Evolutionary conservation across 2,888 invertebrate genomes (phyloP).

Genomic region (Willowsia nigromaculata): DNA sequence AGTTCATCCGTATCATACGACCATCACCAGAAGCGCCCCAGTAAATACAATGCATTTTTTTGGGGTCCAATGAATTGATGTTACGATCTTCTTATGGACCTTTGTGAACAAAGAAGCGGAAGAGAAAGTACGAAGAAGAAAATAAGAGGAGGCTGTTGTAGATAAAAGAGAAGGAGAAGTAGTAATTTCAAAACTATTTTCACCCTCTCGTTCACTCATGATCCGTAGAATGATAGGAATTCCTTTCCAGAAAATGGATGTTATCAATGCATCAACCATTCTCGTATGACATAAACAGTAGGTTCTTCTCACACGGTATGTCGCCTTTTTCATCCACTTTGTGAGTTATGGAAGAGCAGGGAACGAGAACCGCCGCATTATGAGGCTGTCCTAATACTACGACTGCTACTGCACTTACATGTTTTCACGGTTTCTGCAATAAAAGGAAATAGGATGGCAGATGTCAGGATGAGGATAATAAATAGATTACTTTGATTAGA

Average conservation of each 20-base stretch:
- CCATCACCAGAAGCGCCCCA: background rate
- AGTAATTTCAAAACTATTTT: constrained; percentile 6
- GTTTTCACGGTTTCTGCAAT: background rate
- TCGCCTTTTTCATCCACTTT: background rate
- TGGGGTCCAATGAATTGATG: background rate
- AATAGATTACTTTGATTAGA: constrained; percentile 61
- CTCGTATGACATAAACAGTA: background rate
- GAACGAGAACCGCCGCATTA: background rate
- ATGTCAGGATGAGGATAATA: constrained; percentile 46
- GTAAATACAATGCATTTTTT: background rate
- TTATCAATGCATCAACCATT: constrained; percentile 26
- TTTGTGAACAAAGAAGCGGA: background rate
- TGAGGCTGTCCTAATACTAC: background rate
- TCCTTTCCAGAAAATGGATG: constrained; percentile 3
- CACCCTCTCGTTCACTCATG: background rate
- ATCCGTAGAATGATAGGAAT: constrained; percentile 34
- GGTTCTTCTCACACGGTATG: background rate
- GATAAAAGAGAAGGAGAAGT: background rate
- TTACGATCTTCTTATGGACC: background rate
- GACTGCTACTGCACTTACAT: background rate
- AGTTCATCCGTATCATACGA: background rate
- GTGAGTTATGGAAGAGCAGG: background rate
- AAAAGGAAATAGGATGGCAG: constrained; percentile 7
- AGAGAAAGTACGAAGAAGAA: background rate
- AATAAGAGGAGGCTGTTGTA: background rate